Percentiles rank a stretch among this genome's conserved stretches.
phyloP scores from a whole-genome alignment of 2,113 vertebrate species.

The Corythoichthys intestinalis region DNA sequence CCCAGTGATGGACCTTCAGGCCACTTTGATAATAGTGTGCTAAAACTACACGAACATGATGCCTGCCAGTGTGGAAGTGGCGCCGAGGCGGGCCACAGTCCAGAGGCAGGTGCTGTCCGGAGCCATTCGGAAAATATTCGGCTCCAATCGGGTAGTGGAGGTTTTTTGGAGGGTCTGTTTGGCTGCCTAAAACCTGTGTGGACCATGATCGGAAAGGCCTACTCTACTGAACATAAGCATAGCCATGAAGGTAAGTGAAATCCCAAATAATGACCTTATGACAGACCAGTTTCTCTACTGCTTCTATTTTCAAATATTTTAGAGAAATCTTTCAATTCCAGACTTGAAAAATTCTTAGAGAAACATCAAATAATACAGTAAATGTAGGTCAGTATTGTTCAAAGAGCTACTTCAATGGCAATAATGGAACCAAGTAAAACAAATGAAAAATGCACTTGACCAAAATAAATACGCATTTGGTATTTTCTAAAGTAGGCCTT shows the following conservation, averaged over 20 bases:
- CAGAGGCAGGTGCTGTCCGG: constrained; percentile 67
- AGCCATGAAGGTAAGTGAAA: constrained; percentile 81
- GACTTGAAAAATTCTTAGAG: too few relatives aligned
- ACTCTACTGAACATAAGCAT: constrained; percentile 91
- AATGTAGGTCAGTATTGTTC: too few relatives aligned
- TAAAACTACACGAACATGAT: constrained; percentile 86
- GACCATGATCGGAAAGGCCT: constrained; percentile 95
- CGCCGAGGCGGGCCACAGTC: constrained; percentile 64
- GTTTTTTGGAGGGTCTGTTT: constrained; percentile 91
- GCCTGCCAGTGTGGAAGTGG: constrained; percentile 68
- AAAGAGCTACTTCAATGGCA: too few relatives aligned
- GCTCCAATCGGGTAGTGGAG: constrained; percentile 81
- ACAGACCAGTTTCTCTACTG: too few relatives aligned
- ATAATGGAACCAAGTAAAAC: too few relatives aligned
- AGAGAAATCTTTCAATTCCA: too few relatives aligned
- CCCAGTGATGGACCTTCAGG: constrained; percentile 80
- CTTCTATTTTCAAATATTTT: too few relatives aligned
- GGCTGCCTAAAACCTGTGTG: constrained; percentile 91
- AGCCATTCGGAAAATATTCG: constrained; percentile 73
- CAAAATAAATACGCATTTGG: too few relatives aligned
- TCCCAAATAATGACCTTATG: background rate
- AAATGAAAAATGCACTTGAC: too few relatives aligned
- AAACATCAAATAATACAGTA: too few relatives aligned
- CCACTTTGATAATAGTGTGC: constrained; percentile 87
- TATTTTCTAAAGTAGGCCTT: too few relatives aligned